phyloP scores from a whole-genome alignment of 2,888 invertebrate species.

The Oconnorella tubifera region DNA sequence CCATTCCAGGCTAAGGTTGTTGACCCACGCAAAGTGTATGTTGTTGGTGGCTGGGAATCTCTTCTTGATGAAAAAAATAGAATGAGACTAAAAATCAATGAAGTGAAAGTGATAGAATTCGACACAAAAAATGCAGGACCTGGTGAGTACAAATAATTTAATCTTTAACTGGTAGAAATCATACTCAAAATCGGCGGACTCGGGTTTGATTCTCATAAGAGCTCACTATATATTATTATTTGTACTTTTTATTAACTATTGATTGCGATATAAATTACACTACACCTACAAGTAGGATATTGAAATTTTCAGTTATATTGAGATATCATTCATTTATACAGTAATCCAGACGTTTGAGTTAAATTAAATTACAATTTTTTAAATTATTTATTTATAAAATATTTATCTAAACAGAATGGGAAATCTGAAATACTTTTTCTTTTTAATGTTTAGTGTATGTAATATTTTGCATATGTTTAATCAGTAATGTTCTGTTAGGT shows the following conservation, averaged over 20 bases:
- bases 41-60: slow-evolving; percentile 84
- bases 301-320: too few relatives aligned
- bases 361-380: too few relatives aligned
- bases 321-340: too few relatives aligned
- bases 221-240: neutral
- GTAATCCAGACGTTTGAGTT: too few relatives aligned
- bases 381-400: too few relatives aligned
- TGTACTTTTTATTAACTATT: neutral
- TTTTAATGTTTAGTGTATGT: too few relatives aligned
- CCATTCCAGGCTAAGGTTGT: slow-evolving; percentile 78
- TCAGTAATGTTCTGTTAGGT: neutral
- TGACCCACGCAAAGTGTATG: slow-evolving; percentile 68
- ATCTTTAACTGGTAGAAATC: neutral
- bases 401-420: too few relatives aligned
- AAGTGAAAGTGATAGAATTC: slow-evolving; percentile 67
- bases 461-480: too few relatives aligned
- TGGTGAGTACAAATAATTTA: too few relatives aligned
- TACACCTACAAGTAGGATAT: too few relatives aligned
- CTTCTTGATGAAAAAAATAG: slow-evolving; percentile 67
- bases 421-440: too few relatives aligned
- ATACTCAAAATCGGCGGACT: neutral
- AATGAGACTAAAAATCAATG: slow-evolving; percentile 58
- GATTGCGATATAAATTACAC: neutral
- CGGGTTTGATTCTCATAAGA: too few relatives aligned
- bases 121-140: slow-evolving; percentile 87